Percentiles rank a stretch among this genome's conserved stretches.
These are phyloP conservation scores for Enteromius argenteus DNA, from an alignment of 2,797 vertebrate species.

Conservation along the genomic window DNA sequence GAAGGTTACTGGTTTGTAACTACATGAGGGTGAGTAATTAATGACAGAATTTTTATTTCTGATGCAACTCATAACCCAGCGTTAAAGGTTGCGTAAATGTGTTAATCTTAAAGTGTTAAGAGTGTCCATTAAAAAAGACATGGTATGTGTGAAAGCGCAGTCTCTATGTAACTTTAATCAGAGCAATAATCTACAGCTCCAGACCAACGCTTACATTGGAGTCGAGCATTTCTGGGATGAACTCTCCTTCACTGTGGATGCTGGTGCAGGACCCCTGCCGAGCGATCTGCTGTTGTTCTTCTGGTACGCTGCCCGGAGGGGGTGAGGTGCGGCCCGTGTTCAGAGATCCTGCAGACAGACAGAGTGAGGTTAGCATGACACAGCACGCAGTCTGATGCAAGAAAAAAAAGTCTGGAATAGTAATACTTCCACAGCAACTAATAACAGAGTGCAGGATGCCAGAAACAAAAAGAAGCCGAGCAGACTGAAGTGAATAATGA, in stretches of 20 bases:
- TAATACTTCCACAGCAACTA: constrained; percentile 23
- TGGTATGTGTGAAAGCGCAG: background rate
- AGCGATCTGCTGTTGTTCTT: constrained; percentile 94
- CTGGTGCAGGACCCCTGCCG: constrained; percentile 94
- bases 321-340: constrained; percentile 91
- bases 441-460: background rate
- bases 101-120: background rate
- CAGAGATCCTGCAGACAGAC: constrained; percentile 82
- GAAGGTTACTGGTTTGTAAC: background rate
- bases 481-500: background rate
- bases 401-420: constrained; percentile 17
- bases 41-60: background rate
- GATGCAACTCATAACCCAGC: background rate
- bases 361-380: constrained; percentile 7
- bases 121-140: background rate
- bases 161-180: background rate
- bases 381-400: background rate
- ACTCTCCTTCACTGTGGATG: constrained; percentile 94
- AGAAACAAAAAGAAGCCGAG: background rate
- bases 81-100: background rate
- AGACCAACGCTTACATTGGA: constrained; percentile 79
- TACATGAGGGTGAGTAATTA: background rate
- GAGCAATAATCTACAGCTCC: background rate
- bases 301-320: constrained; percentile 89
- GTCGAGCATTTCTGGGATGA: constrained; percentile 89